These are phyloP conservation scores for Bacillus rossius DNA, from an alignment of 1,140 invertebrate species.

Conservation along the genomic window DNA sequence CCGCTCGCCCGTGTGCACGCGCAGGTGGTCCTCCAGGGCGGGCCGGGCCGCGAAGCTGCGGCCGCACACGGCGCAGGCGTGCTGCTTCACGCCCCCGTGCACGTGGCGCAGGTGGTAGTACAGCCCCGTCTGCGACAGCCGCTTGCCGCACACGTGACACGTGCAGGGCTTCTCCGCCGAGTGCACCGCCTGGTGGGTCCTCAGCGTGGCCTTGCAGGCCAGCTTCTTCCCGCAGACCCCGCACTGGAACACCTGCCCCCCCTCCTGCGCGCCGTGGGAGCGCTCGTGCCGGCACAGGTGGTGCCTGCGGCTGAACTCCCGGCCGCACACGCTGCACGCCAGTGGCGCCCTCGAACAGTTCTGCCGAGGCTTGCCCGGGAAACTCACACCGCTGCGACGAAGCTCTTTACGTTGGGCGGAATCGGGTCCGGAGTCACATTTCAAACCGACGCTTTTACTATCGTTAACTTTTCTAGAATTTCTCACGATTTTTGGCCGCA, in stretches of 20 bases:
- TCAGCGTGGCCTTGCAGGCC: constrained; percentile 1
- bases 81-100: constrained; percentile 23
- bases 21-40: constrained; percentile 2
- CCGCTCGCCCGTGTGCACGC: constrained; percentile 28
- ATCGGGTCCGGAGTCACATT: no score
- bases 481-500: no score
- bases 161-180: constrained; percentile 42
- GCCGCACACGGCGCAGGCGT: constrained; percentile 14
- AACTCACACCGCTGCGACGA: no score
- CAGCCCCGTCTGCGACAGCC: constrained; percentile 30
- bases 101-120: constrained; percentile 16
- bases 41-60: constrained; percentile 4
- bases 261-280: constrained; percentile 17
- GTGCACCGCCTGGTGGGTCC: constrained; percentile 25
- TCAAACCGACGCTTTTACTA: no score
- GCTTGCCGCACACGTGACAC: constrained; percentile 52
- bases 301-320: constrained; percentile 10
- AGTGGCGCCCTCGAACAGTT: not conserved
- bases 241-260: constrained; percentile 2
- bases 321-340: not conserved
- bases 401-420: no score
- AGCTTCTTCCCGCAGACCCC: constrained; percentile 8
- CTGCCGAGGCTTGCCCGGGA: no score
- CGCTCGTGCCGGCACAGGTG: constrained; percentile 23
- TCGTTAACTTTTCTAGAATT: no score